Percentiles rank a stretch among this genome's conserved stretches.
Conservation (phyloP, 1,140 invertebrate species). For the Drosophila triauraria region DNA sequence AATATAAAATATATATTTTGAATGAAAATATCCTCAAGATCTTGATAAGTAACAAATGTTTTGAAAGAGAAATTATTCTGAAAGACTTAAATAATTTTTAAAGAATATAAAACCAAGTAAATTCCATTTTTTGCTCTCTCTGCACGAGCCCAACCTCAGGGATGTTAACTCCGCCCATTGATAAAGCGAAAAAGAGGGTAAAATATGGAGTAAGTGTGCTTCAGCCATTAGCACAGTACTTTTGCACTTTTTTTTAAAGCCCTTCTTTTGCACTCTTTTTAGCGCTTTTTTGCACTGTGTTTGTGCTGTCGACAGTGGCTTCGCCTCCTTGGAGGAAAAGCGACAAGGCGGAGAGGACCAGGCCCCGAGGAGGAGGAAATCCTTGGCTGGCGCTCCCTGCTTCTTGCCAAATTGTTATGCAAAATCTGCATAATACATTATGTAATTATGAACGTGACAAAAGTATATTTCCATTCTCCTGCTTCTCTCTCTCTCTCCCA, state of each 20-base stretch:
- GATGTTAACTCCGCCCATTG: constrained; percentile 10
- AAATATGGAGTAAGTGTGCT: constrained; percentile 30
- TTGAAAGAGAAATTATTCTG: no score
- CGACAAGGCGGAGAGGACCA: constrained; percentile 19
- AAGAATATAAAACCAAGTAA: no score
- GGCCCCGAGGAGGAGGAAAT: constrained; percentile 2
- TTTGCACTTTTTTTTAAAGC: constrained; percentile 47
- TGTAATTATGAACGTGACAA: constrained; percentile 82
- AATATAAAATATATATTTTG: no score
- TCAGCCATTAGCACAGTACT: constrained; percentile 75
- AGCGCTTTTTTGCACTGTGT: constrained; percentile 51
- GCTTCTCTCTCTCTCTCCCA: neutral
- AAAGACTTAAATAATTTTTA: no score
- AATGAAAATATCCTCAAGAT: no score
- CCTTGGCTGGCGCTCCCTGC: constrained; percentile 1
- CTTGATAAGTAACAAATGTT: no score
- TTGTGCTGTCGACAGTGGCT: constrained; percentile 32
- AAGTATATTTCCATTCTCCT: constrained; percentile 40
- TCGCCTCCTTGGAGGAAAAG: constrained; percentile 11
- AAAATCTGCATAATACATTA: constrained; percentile 82
- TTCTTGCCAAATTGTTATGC: constrained; percentile 72
- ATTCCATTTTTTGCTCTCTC: neutral
- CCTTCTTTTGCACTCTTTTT: constrained; percentile 52
- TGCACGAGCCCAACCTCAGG: neutral
- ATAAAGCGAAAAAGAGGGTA: constrained; percentile 9